Percentiles rank a stretch among this genome's conserved stretches.
phyloP scores from a whole-genome alignment of 1,140 invertebrate genomes.

The Eupeodes corollae region DNA sequence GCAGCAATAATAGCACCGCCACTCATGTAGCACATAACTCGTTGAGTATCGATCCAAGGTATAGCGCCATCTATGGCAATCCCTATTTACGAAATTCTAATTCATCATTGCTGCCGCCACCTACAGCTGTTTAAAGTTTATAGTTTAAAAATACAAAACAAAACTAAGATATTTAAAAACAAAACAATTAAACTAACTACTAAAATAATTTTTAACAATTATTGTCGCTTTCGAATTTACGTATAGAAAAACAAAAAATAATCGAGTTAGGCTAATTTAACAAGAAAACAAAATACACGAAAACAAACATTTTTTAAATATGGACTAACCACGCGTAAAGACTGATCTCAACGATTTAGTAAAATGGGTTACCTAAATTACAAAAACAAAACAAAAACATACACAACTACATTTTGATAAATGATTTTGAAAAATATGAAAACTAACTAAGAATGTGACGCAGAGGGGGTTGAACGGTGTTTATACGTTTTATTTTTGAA shows the following conservation, averaged over 20 bases:
- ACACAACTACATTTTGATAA: too few relatives aligned
- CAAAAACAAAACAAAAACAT: slow-evolving; percentile 3
- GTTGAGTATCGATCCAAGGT: slow-evolving; percentile 66
- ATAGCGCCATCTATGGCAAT: slow-evolving; percentile 79
- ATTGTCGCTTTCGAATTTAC: too few relatives aligned
- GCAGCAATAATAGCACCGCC: slow-evolving; percentile 30
- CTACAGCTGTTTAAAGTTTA: slow-evolving; percentile 22
- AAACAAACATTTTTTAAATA: slow-evolving; percentile 3
- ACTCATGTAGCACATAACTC: slow-evolving; percentile 23
- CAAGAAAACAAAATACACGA: background rate
- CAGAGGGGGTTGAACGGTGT: too few relatives aligned
- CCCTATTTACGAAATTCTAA: slow-evolving; percentile 59
- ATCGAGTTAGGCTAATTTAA: background rate
- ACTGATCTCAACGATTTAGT: slow-evolving; percentile 16
- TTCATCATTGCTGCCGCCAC: slow-evolving; percentile 40
- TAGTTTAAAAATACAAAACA: too few relatives aligned
- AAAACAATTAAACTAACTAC: too few relatives aligned
- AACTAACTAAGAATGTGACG: too few relatives aligned
- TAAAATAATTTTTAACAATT: too few relatives aligned
- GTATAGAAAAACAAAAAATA: too few relatives aligned
- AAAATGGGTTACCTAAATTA: background rate
- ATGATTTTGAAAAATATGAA: too few relatives aligned
- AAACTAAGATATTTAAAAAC: too few relatives aligned
- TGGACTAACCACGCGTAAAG: slow-evolving; percentile 6
- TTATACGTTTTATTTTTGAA: too few relatives aligned